phyloP scores from a whole-genome alignment of 2,113 vertebrate species.

The pig (Sus scrofa) region T2T-Sscrofa CM000824.6:82938001-82938500 shows the following conservation, averaged over 20 bases:
- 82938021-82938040: background rate
- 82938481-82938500: background rate
- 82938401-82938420: background rate
- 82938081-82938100: background rate
- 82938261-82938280: no score
- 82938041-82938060: background rate
- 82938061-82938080: background rate
- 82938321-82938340: rapidly evolving
- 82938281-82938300: background rate
- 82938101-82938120: background rate
- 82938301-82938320: background rate
- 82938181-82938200: background rate
- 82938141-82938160: background rate
- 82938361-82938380: background rate
- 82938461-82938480: background rate
- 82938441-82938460: background rate
- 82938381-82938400: background rate
- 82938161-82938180: background rate
- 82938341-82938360: background rate
- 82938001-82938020: background rate
- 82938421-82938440: background rate
- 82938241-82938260: background rate
- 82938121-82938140: background rate
- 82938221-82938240: background rate
- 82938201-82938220: background rate